Conservation (phyloP, 2,797 vertebrate genomes). For the Podargus strigoides region DNA sequence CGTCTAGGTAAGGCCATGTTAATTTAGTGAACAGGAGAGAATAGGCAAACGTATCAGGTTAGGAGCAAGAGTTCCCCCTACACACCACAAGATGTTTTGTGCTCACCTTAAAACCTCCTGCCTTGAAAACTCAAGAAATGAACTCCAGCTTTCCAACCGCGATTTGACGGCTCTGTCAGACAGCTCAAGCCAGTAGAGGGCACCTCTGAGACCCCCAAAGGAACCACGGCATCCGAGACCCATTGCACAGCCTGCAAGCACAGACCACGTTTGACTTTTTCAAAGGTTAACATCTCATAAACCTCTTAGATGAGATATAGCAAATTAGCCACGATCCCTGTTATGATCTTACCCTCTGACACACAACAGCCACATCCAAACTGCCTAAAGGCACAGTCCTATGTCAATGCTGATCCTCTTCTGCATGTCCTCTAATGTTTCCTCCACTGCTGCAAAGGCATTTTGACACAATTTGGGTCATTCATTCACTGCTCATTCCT, state of each 20-base stretch:
- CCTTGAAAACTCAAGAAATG: neutral
- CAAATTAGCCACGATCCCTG: neutral
- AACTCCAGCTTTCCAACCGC: neutral
- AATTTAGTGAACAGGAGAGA: neutral
- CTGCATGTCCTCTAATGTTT: neutral
- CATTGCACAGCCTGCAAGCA: neutral
- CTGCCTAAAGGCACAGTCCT: neutral
- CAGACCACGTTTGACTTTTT: neutral
- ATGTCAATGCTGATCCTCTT: neutral
- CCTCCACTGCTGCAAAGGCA: neutral
- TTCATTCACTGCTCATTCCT: neutral
- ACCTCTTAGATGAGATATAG: neutral
- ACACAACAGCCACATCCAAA: neutral
- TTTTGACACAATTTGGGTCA: neutral
- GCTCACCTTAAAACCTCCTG: neutral
- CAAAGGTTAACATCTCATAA: neutral
- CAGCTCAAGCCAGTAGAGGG: neutral
- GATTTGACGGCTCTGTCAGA: neutral
- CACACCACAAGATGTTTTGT: neutral
- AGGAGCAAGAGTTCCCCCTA: neutral
- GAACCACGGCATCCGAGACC: neutral
- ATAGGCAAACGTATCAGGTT: neutral
- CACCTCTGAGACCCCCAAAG: neutral
- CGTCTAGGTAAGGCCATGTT: neutral
- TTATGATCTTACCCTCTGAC: neutral